Conservation (phyloP, 1,140 invertebrate species). For the Drosophila busckii region DNA sequence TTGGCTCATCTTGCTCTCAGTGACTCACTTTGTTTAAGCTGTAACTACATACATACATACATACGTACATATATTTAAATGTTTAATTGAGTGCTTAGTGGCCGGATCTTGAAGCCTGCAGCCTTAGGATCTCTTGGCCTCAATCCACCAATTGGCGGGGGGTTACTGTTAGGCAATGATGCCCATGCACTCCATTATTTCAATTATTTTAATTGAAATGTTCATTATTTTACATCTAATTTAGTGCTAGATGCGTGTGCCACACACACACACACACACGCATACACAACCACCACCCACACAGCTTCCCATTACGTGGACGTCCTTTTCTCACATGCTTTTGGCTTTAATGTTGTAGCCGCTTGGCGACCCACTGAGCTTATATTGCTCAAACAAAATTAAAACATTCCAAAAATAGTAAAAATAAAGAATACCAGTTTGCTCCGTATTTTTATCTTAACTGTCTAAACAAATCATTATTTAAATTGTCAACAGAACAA, state of each 20-base stretch:
- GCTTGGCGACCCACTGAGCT: background rate
- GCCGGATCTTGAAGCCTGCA: conserved; percentile 29
- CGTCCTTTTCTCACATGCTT: conserved; percentile 37
- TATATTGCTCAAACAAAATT: too few species aligned
- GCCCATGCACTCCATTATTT: conserved; percentile 54
- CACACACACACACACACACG: conserved; percentile 1
- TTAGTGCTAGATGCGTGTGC: conserved; percentile 56
- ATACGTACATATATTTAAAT: conserved; percentile 70
- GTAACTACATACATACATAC: too few species aligned
- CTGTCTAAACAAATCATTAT: too few species aligned
- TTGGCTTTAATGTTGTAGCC: conserved; percentile 26
- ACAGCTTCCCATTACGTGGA: background rate
- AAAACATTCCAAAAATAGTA: background rate
- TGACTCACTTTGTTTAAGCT: background rate
- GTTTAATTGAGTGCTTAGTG: conserved; percentile 78
- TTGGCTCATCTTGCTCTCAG: conserved; percentile 31
- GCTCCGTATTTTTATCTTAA: too few species aligned
- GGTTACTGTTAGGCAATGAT: conserved; percentile 8
- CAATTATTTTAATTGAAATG: conserved; percentile 79
- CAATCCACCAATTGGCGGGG: too few species aligned
- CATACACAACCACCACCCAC: conserved; percentile 4
- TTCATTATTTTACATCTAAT: conserved; percentile 78
- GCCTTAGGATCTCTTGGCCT: conserved; percentile 22
- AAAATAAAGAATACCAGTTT: too few species aligned
- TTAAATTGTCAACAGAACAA: too few species aligned